phyloP scores from a whole-genome alignment of 2,888 invertebrate species.

The Yponomeuta evonymella region DNA sequence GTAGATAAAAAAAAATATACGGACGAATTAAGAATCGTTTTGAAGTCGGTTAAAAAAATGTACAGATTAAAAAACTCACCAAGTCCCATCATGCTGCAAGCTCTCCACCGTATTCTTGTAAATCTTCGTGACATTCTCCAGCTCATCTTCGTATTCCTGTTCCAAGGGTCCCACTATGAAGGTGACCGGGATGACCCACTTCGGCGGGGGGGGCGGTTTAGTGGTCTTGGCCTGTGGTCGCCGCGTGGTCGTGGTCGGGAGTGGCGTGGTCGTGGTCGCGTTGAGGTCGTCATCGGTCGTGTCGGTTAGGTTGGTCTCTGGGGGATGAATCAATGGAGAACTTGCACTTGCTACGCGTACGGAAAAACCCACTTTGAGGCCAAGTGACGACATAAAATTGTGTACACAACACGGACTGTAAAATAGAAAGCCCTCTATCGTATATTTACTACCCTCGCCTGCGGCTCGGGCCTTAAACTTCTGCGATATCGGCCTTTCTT shows the following conservation, averaged over 20 bases:
- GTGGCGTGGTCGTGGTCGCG: constrained; percentile 43
- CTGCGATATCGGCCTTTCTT: no score
- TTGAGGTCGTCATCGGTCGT: constrained; percentile 53
- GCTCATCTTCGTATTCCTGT: constrained; percentile 65
- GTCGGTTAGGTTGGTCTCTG: constrained; percentile 69
- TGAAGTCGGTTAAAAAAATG: no score
- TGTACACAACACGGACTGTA: no score
- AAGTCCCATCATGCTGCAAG: constrained; percentile 50
- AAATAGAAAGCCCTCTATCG: no score
- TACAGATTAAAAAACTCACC: constrained; percentile 33
- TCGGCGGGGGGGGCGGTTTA: constrained; percentile 50
- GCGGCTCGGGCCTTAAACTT: no score
- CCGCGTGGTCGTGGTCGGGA: constrained; percentile 41
- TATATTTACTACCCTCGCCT: no score
- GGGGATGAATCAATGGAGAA: neutral
- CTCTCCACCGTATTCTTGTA: constrained; percentile 48
- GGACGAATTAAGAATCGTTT: no score
- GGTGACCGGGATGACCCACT: constrained; percentile 88
- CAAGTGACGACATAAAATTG: no score
- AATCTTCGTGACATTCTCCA: constrained; percentile 45
- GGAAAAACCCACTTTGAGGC: no score
- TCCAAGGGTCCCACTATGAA: constrained; percentile 81
- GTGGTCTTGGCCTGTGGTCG: constrained; percentile 36
- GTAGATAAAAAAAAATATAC: no score
- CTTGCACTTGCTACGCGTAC: no score